phyloP scores from a whole-genome alignment of 2,888 invertebrate genomes.

The Hofmannophila pseudospretella region DNA sequence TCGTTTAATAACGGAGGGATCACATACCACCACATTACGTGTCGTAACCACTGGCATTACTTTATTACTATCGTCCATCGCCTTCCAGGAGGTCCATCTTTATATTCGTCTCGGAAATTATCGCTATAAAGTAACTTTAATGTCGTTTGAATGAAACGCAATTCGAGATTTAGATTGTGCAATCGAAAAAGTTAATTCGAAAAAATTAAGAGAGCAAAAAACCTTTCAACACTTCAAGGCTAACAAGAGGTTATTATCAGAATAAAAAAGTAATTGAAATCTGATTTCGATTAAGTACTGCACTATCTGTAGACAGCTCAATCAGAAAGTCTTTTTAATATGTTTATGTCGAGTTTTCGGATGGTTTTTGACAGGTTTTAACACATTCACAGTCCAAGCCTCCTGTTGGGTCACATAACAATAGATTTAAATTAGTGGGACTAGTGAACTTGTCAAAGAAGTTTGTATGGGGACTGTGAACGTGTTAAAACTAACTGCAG shows the following conservation, averaged over 20 bases:
- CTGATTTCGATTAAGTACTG: neutral
- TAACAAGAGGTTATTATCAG: too few species aligned
- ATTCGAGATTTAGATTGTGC: neutral
- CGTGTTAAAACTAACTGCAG: too few species aligned
- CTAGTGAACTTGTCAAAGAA: too few species aligned
- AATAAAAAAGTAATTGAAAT: neutral
- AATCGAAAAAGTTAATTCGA: neutral
- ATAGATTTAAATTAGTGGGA: too few species aligned
- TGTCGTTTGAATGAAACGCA: neutral
- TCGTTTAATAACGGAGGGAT: neutral
- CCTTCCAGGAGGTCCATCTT: neutral
- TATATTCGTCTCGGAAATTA: neutral
- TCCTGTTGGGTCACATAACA: too few species aligned
- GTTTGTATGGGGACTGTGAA: too few species aligned
- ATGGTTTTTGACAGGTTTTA: too few species aligned
- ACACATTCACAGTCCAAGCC: too few species aligned
- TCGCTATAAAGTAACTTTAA: constrained; percentile 1
- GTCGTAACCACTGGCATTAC: neutral
- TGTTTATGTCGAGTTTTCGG: too few species aligned
- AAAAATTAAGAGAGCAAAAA: too few species aligned
- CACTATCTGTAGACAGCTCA: neutral
- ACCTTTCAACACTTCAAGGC: too few species aligned
- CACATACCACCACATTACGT: neutral
- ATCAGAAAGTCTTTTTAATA: too few species aligned
- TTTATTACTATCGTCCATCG: neutral